Evolutionary conservation across 2,797 vertebrate species (phyloP).

Genomic region (Geotrypetes seraphini): DNA sequence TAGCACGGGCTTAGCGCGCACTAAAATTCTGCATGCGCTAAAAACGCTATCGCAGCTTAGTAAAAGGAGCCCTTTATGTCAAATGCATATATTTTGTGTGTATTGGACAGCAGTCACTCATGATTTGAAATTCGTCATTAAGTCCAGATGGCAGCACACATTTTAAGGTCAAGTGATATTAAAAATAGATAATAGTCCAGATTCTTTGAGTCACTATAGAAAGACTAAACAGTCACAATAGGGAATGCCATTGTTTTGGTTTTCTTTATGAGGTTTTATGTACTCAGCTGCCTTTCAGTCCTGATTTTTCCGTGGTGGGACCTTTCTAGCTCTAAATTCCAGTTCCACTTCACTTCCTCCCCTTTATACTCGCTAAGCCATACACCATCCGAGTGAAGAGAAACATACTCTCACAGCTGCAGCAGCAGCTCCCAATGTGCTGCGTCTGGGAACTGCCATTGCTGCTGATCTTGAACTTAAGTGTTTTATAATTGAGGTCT

Average conservation of each 20-base stretch:
- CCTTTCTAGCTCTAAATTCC: slow-evolving; percentile 52
- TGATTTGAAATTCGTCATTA: slow-evolving; percentile 23
- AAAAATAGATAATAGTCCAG: slow-evolving; percentile 74
- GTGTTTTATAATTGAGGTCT: slow-evolving; percentile 24
- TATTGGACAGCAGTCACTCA: slow-evolving; percentile 6
- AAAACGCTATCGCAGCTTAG: too few species aligned
- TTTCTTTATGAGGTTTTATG: slow-evolving; percentile 78
- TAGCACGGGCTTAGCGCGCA: too few species aligned
- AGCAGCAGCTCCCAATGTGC: slow-evolving; percentile 22
- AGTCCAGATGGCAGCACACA: slow-evolving; percentile 64
- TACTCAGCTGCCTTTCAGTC: slow-evolving; percentile 77
- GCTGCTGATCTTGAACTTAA: slow-evolving; percentile 24
- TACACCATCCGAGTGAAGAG: slow-evolving; percentile 62
- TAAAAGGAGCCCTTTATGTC: too few species aligned
- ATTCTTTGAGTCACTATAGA: slow-evolving; percentile 59
- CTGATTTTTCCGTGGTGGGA: slow-evolving; percentile 49
- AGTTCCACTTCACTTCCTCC: slow-evolving; percentile 65
- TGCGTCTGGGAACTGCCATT: neutral
- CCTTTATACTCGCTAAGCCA: slow-evolving; percentile 55
- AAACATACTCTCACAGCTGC: slow-evolving; percentile 54
- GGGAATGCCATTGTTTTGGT: slow-evolving; percentile 88
- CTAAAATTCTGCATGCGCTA: too few species aligned
- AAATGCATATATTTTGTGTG: too few species aligned
- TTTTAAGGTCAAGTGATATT: slow-evolving; percentile 77
- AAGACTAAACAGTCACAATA: slow-evolving; percentile 89